A percentile compares a stretch with the other conserved stretches of the same genome.
These are phyloP conservation scores for Piscicola geometra DNA, from an alignment of 2,888 invertebrate species.

Conservation along the genomic window DNA sequence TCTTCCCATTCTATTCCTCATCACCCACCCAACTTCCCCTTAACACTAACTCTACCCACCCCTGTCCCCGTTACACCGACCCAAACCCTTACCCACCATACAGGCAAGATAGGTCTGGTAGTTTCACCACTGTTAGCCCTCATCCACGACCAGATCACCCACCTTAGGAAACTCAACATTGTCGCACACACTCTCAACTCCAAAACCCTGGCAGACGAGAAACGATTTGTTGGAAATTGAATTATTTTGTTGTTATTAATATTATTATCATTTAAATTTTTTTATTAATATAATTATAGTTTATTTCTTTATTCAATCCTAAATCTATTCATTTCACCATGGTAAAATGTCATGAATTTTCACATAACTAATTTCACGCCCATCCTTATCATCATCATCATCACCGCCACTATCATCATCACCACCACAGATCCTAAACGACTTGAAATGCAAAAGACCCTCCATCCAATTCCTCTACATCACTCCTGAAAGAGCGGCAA, in stretches of 20 bases:
- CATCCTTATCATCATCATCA: background rate
- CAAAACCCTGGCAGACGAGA: slow-evolving; percentile 74
- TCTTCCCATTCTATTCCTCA: slow-evolving; percentile 95
- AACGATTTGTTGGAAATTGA: slow-evolving; percentile 49
- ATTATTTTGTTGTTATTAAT: background rate
- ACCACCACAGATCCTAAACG: slow-evolving; percentile 60
- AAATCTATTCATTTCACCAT: background rate
- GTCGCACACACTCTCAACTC: slow-evolving; percentile 85
- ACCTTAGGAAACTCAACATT: slow-evolving; percentile 72
- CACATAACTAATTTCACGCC: background rate
- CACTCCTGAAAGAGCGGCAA: slow-evolving; percentile 91
- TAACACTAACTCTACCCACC: slow-evolving; percentile 47
- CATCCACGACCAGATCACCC: slow-evolving; percentile 89
- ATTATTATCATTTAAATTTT: background rate
- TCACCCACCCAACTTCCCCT: slow-evolving; percentile 85
- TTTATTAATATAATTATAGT: background rate
- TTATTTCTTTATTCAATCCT: background rate
- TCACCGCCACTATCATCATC: too few species aligned
- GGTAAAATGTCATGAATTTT: background rate
- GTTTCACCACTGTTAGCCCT: slow-evolving; percentile 92
- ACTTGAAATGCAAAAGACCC: slow-evolving; percentile 71
- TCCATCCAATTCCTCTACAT: slow-evolving; percentile 81
- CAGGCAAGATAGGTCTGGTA: slow-evolving; percentile 71
- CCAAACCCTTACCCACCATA: too few species aligned
- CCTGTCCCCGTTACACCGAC: slow-evolving; percentile 48